Base-by-base conservation (phyloP, 2,797 vertebrate genomes). In the Echiichthys vipera region DNA sequence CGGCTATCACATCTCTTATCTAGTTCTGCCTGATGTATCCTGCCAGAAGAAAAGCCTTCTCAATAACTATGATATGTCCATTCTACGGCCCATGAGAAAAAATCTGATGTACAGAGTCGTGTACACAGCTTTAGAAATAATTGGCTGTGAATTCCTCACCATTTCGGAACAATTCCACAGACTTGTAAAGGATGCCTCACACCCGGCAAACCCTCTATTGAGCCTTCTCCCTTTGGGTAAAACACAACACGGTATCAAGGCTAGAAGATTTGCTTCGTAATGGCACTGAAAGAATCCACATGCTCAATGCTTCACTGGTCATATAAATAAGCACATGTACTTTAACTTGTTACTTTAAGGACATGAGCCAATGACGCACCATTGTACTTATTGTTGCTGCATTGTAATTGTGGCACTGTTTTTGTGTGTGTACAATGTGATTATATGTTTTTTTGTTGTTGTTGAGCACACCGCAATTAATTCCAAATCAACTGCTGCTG, bases 31-130 rank as follows among this genome's bases (percentile, higher is more conserved):
- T 36, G 15, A 18, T 62, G 50, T n/a, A 27, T 50, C 50, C 29
- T 72, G 39, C 24, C 51, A 67, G n/a, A n/a, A n/a, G n/a, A n/a
- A n/a, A n/a, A n/a, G n/a, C 22, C 20, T 37, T 56, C 53, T 56
- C 20, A 55, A 10, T 24, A 55, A 55, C 53, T 55, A 43, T 20
- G 42, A 9, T 17, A 29, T 17, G 14, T n/a, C 20, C 10, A 25
- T 56, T 39, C 20, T 39, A 39, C 0, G 37, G 14, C 34, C 32
- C 20, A 24, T 7, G 11, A 34, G 11, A 37, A 36, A 36, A 55
- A 24, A 24, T n/a, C 7, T 22, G 30, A 24, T 0, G 20, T 7
- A 37, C 13, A 36, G 32, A 36, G 32, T 37, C 14, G 5, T 57
- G 15, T 2, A 12, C 8, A 32, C 29, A 34, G 22, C 22, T 25